Evolutionary conservation across 2,113 vertebrate species (phyloP), one percentile per base, ranked within the genome.

Genomic region (Lethenteron reissneri): DNA sequence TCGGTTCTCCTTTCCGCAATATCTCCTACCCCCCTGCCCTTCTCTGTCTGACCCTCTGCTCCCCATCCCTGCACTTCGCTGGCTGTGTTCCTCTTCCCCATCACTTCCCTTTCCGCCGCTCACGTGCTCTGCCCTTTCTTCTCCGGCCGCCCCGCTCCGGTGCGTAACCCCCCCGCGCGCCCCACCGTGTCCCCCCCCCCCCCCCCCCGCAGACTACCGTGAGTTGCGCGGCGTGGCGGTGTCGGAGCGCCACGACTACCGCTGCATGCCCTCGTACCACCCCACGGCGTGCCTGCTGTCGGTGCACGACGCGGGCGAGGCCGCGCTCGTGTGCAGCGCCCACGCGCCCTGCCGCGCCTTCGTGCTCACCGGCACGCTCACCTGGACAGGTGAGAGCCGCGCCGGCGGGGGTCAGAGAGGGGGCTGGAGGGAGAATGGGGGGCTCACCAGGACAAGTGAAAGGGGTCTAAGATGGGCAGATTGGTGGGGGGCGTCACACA

Each of bases 231-330:
- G 85, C 3, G 83, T 86, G 80, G 78, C 77, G n/a, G 77, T 77
- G 0, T 79, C 72, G 12, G 85, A 81, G 74, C 79, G 80, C 11
- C 77, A 78, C 13, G 83, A 81, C 73, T 90, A 88, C 77, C 83
- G 79, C 74, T 92, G 89, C 77, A 90, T 88, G 89, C 86, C 85
- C 1, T 90, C 88, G 21, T 89, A 92, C 79, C 85, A 83, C 78
- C 82, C 85, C 77, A 80, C 82, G 79, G 82, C 85, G 70, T 92
- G 88, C 64, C 74, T 90, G 75, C 79, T 89, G 41, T 89, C 88
- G 0, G 77, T 90, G 17, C 83, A 88, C 77, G 78, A 81, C 0
- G 76, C 79, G 1, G 79, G 76, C 71, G 89, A 92, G 77, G 88
- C 85, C 0, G 86, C 85, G 0, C 41, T 77, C 71, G 83, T 90